Conservation (phyloP, 2,888 invertebrate species). For the Chrysolina americana region DNA sequence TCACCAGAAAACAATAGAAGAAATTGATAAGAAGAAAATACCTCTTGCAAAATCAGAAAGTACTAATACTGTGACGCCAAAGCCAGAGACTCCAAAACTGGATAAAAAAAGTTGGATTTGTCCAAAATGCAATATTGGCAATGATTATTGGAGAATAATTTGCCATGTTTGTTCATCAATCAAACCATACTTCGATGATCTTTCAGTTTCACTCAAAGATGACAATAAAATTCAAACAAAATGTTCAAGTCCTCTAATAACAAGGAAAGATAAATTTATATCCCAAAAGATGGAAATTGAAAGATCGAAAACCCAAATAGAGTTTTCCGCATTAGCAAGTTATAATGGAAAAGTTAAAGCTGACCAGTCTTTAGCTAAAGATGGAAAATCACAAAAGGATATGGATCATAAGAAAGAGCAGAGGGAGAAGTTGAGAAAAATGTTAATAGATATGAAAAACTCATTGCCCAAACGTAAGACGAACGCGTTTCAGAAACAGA, state of each 20-base stretch:
- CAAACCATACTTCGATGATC: constrained; percentile 70
- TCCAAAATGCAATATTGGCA: constrained; percentile 74
- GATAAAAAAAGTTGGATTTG: constrained; percentile 73
- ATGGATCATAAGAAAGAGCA: constrained; percentile 69
- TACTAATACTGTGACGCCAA: constrained; percentile 62
- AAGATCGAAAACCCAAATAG: constrained; percentile 68
- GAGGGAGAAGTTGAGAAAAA: constrained; percentile 77
- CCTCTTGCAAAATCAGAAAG: constrained; percentile 68
- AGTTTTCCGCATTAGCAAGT: constrained; percentile 65
- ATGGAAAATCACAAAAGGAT: constrained; percentile 32
- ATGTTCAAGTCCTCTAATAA: constrained; percentile 45
- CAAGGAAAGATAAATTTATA: constrained; percentile 49
- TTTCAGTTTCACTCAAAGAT: constrained; percentile 50
- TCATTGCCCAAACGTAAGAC: constrained; percentile 76
- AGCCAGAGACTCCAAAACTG: constrained; percentile 61
- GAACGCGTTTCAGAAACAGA: constrained; percentile 61
- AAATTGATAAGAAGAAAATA: constrained; percentile 61
- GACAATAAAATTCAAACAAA: constrained; percentile 46
- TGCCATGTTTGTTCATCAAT: constrained; percentile 75
- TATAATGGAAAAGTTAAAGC: constrained; percentile 69
- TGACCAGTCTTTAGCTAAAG: constrained; percentile 64
- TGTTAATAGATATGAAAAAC: constrained; percentile 85
- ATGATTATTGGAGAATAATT: constrained; percentile 75
- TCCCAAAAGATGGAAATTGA: constrained; percentile 60
- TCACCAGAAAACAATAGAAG: constrained; percentile 61